Conservation (phyloP, 2,113 vertebrate genomes). For the Cynoglossus semilaevis region DNA sequence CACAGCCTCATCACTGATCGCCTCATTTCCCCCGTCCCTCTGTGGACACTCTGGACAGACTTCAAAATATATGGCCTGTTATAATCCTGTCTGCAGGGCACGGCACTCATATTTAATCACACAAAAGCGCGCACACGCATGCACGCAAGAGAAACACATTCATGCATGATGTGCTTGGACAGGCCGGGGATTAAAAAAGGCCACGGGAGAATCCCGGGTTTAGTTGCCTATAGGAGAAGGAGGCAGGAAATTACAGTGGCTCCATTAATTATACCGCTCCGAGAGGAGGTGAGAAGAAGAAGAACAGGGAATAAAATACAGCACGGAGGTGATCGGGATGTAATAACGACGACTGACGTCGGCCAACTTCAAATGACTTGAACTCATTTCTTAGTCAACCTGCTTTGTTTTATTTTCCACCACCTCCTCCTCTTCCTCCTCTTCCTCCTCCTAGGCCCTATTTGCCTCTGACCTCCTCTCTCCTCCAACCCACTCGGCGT, state of each 20-base stretch:
- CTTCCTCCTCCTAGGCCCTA: slow-evolving; percentile 4
- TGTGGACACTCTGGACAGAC: slow-evolving; percentile 26
- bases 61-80: slow-evolving; percentile 25
- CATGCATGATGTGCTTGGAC: slow-evolving; percentile 30
- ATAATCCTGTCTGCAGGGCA: slow-evolving; percentile 37
- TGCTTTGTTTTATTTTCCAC: slow-evolving; percentile 5
- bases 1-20: slow-evolving; percentile 29
- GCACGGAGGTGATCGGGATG: too few species aligned
- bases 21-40: slow-evolving; percentile 47
- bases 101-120: slow-evolving; percentile 18
- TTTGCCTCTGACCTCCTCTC: slow-evolving; percentile 17
- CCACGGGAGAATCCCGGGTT: slow-evolving; percentile 27
- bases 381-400: slow-evolving; percentile 1
- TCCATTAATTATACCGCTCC: slow-evolving; percentile 9
- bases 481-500: slow-evolving; percentile 11
- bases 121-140: slow-evolving; percentile 5
- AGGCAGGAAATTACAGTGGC: slow-evolving; percentile 29
- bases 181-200: slow-evolving; percentile 20
- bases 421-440: background rate
- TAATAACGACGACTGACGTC: background rate
- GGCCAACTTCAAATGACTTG: slow-evolving; percentile 42
- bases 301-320: background rate
- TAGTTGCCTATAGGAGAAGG: slow-evolving; percentile 2
- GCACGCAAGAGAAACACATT: slow-evolving; percentile 1
- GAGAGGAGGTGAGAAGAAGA: slow-evolving; percentile 7